Percentiles rank a stretch among this genome's conserved stretches.
Evolutionary conservation across 2,888 invertebrate genomes (phyloP).

Genomic region (Eristalis pertinax): DNA sequence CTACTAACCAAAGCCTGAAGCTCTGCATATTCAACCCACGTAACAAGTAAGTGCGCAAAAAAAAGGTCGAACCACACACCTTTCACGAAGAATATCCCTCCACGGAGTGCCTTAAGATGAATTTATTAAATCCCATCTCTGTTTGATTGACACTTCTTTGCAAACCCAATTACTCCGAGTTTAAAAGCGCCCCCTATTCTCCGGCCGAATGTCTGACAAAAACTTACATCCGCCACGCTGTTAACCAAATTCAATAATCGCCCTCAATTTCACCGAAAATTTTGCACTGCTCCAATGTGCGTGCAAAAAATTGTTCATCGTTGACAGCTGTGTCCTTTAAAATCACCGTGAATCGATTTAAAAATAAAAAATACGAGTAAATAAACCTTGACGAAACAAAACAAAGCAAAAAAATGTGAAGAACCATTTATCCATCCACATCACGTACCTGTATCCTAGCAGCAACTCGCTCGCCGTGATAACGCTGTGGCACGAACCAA

Average conservation of each 20-base stretch:
- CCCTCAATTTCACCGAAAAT: neutral
- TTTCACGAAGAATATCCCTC: neutral
- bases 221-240: neutral
- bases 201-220: neutral
- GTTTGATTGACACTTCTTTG: neutral
- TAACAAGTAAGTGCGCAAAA: neutral
- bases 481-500: constrained; percentile 84
- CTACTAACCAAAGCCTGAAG: too few relatives aligned
- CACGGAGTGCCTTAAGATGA: neutral
- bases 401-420: neutral
- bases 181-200: neutral
- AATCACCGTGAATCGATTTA: neutral
- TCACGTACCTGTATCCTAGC: constrained; percentile 83
- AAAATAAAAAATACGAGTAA: neutral
- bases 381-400: neutral
- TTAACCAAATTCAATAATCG: neutral
- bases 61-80: neutral
- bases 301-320: neutral
- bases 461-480: constrained; percentile 83
- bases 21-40: neutral
- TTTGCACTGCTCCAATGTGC: neutral
- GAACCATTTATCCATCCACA: constrained; percentile 69
- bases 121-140: neutral
- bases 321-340: neutral
- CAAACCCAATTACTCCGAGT: neutral